Percentiles rank a stretch among this genome's conserved stretches.
These are phyloP conservation scores for Caerostris extrusa DNA, from an alignment of 1,140 invertebrate species.

Conservation along the genomic window DNA sequence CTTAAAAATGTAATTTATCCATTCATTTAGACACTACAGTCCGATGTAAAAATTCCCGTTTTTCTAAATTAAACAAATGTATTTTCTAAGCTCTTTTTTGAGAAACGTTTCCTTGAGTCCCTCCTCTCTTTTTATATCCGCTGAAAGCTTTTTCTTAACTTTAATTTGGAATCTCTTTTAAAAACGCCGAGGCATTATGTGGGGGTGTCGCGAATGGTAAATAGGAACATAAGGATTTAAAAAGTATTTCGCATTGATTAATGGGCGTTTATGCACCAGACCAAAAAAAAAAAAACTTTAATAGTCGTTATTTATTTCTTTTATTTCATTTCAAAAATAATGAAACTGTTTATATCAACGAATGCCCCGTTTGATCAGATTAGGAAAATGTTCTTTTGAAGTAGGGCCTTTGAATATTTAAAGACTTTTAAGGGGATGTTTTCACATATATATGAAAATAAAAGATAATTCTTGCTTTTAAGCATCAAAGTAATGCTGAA, in stretches of 20 bases:
- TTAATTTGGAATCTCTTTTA: background rate
- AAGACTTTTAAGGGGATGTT: background rate
- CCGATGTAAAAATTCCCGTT: background rate
- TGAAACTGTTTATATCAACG: background rate
- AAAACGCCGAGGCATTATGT: background rate
- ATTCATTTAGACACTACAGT: background rate
- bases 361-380: background rate
- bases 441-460: background rate
- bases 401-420: background rate
- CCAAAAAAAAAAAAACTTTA: background rate
- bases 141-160: background rate
- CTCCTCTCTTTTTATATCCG: background rate
- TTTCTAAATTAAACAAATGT: background rate
- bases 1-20: background rate
- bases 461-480: background rate
- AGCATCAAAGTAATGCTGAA: no score
- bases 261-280: background rate
- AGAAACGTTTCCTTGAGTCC: background rate
- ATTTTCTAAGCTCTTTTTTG: background rate
- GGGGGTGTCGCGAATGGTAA: background rate
- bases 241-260: background rate
- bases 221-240: background rate
- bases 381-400: background rate
- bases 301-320: background rate
- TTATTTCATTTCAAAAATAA: background rate